Evolutionary conservation across 64 coral and sea anemone genomes (phyloP).

Genomic region (Stichodactyla mertensii): DNA sequence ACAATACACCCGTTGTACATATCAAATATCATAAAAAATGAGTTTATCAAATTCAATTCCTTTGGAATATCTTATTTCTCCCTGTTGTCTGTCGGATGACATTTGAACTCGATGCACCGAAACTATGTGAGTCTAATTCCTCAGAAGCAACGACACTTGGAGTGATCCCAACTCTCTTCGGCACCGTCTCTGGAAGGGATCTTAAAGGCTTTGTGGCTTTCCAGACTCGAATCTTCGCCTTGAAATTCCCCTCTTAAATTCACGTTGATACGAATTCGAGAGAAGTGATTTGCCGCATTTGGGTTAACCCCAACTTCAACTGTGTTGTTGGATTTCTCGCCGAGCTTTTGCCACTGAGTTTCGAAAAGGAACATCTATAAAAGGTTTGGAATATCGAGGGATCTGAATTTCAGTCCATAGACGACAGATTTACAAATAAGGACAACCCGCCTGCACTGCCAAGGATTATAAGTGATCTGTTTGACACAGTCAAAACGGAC

Average conservation of each 20-base stretch:
- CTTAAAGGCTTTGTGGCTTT: background rate
- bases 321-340: background rate
- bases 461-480: background rate
- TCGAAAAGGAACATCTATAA: background rate
- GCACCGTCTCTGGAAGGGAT: background rate
- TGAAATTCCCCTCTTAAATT: background rate
- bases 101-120: background rate
- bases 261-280: background rate
- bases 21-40: conserved; percentile 16
- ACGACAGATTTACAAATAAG: background rate
- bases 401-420: background rate
- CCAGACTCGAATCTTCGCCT: background rate
- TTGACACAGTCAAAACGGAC: background rate
- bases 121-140: conserved; percentile 10
- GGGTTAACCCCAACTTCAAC: background rate
- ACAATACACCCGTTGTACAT: background rate
- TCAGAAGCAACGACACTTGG: conserved; percentile 27
- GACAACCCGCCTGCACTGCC: background rate
- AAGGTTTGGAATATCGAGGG: background rate
- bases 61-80: conserved; percentile 11
- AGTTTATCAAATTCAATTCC: conserved; percentile 13
- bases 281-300: background rate
- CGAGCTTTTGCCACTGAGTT: background rate
- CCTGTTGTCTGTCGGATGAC: conserved; percentile 25
- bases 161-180: conserved; percentile 12